Conservation (phyloP, 2,113 vertebrate genomes). For the Daubentonia madagascariensis region DNA sequence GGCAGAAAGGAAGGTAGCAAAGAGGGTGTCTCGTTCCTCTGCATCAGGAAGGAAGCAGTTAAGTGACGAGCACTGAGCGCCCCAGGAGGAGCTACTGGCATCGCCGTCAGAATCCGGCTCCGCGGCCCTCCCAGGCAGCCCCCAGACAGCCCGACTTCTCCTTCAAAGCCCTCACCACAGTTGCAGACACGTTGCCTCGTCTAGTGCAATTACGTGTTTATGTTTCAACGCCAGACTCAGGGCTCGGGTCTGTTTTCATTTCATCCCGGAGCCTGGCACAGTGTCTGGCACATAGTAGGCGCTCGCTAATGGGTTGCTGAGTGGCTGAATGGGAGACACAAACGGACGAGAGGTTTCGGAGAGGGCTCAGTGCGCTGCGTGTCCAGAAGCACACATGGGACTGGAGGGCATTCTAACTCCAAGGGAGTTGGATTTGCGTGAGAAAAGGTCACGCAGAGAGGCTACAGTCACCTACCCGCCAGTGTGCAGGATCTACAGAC, state of each 20-base stretch:
- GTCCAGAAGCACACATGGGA: not conserved
- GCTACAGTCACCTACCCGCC: not conserved
- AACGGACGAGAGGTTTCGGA: not conserved
- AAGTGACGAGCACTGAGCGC: not conserved
- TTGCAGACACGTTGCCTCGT: not conserved
- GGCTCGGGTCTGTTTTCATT: not conserved
- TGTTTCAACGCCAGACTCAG: not conserved
- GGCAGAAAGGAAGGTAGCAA: not conserved
- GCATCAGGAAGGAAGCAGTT: not conserved
- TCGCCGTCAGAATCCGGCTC: not conserved
- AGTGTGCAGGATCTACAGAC: not conserved
- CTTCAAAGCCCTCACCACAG: not conserved
- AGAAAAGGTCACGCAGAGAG: not conserved
- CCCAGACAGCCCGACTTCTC: not conserved
- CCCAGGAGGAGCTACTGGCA: not conserved
- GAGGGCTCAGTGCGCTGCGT: not conserved
- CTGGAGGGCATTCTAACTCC: not conserved
- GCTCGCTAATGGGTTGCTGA: not conserved
- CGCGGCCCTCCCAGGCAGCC: not conserved
- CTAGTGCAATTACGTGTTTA: not conserved
- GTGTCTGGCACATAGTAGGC: not conserved
- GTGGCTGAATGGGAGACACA: not conserved
- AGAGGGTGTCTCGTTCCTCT: not conserved
- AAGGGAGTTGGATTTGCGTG: not conserved
- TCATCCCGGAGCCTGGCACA: not conserved